Evolutionary conservation across 2,113 vertebrate genomes (phyloP).

Genomic region (Meles meles): DNA sequence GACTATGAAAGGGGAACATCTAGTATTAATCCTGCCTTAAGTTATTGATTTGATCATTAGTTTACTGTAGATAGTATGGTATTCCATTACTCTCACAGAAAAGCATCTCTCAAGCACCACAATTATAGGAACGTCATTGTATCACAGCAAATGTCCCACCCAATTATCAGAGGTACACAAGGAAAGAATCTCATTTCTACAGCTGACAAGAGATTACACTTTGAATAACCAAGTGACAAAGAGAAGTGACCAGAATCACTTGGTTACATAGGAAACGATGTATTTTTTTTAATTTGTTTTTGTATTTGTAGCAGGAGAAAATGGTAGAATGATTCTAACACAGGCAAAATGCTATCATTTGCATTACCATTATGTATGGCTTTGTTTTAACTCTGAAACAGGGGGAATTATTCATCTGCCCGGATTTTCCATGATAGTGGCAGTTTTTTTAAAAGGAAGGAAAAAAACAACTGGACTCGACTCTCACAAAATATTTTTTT

Average conservation of each 20-base stretch:
- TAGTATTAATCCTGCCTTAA: not conserved
- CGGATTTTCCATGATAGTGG: not conserved
- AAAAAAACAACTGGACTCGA: not conserved
- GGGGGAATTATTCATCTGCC: not conserved
- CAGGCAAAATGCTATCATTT: not conserved
- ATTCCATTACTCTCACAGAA: not conserved
- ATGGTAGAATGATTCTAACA: not conserved
- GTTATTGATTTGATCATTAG: not conserved
- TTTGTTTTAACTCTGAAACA: slow-evolving; percentile 9
- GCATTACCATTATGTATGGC: not conserved
- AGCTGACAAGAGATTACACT: slow-evolving; percentile 8
- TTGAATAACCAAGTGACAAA: not conserved
- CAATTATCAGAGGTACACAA: not conserved
- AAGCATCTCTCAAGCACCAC: not conserved
- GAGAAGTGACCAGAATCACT: not conserved
- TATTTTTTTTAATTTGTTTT: not conserved
- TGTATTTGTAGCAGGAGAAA: not conserved
- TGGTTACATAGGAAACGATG: not conserved
- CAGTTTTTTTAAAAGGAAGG: not conserved
- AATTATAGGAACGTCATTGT: not conserved
- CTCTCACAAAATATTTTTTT: slow-evolving; percentile 39
- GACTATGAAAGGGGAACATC: not conserved
- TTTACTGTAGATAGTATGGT: not conserved
- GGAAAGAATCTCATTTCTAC: not conserved
- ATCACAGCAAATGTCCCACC: not conserved